Conservation (phyloP, 2,113 vertebrate genomes). For the Thymallus thymallus region DNA sequence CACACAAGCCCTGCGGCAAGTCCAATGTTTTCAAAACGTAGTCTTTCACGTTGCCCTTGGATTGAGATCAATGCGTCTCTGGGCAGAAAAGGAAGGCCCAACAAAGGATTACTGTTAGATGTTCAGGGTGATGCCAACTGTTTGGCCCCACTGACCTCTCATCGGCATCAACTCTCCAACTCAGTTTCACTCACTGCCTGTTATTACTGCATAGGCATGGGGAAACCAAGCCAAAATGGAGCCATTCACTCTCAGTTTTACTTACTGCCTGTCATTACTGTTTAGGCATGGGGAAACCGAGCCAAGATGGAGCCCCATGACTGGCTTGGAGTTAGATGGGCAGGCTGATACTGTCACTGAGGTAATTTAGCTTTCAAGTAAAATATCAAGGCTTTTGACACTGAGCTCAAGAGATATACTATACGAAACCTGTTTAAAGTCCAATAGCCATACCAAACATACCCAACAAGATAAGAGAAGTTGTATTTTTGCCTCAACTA, state of each 20-base stretch:
- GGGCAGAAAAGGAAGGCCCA: neutral
- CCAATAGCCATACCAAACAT: too few relatives aligned
- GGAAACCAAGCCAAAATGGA: neutral
- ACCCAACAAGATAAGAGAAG: too few relatives aligned
- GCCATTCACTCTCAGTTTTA: neutral
- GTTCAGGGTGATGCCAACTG: constrained; percentile 13
- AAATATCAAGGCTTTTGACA: constrained; percentile 6
- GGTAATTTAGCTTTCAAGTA: neutral
- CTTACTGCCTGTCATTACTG: neutral
- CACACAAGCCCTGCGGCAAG: neutral
- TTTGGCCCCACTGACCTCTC: constrained; percentile 14
- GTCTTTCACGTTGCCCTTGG: constrained; percentile 15
- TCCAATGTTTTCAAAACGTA: constrained; percentile 23
- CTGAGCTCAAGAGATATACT: too few relatives aligned
- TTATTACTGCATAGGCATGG: neutral
- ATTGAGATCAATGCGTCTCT: constrained; percentile 16
- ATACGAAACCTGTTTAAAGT: too few relatives aligned
- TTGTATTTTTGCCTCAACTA: too few relatives aligned
- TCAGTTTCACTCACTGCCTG: neutral
- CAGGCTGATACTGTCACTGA: neutral
- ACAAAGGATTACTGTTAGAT: constrained; percentile 25
- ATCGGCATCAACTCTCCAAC: constrained; percentile 1
- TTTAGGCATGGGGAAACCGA: neutral
- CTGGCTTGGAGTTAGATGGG: constrained; percentile 8
- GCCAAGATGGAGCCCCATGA: neutral